Percentiles rank a stretch among this genome's conserved stretches.
Conservation (phyloP, 2,113 vertebrate species). For the Nerophis ophidion region DNA sequence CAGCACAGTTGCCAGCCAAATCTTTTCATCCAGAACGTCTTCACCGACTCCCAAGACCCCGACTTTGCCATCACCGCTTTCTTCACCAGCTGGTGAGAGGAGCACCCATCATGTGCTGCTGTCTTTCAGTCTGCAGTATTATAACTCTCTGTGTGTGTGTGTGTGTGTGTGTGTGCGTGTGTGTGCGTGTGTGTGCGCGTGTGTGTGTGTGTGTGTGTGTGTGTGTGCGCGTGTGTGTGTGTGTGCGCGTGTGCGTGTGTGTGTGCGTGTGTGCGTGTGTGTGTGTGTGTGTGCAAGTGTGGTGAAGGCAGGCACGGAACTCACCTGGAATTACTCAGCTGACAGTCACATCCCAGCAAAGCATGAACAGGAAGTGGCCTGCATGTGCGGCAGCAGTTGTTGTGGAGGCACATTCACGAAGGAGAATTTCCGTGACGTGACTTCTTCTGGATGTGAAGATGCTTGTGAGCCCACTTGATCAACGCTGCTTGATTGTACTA, state of each 20-base stretch:
- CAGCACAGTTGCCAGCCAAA: constrained; percentile 93
- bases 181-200: too few relatives aligned
- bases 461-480: constrained; percentile 8
- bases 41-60: constrained; percentile 86
- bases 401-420: constrained; percentile 73
- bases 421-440: constrained; percentile 19
- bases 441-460: neutral
- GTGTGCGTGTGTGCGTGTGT: neutral
- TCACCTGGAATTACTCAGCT: constrained; percentile 87
- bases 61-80: constrained; percentile 85
- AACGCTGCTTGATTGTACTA: neutral
- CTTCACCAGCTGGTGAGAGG: constrained; percentile 85
- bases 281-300: constrained; percentile 60
- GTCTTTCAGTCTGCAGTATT: too few relatives aligned
- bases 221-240: constrained; percentile 67
- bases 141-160: accelerated
- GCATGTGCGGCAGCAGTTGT: constrained; percentile 73
- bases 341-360: constrained; percentile 57
- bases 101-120: neutral
- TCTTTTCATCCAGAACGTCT: constrained; percentile 89
- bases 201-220: too few relatives aligned
- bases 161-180: constrained; percentile 56
- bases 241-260: neutral
- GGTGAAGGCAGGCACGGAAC: constrained; percentile 83
- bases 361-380: constrained; percentile 76